A percentile compares a stretch with the other conserved stretches of the same genome.
Conservation (phyloP, 2,888 invertebrate genomes). For the Coleophora flavipennella region DNA sequence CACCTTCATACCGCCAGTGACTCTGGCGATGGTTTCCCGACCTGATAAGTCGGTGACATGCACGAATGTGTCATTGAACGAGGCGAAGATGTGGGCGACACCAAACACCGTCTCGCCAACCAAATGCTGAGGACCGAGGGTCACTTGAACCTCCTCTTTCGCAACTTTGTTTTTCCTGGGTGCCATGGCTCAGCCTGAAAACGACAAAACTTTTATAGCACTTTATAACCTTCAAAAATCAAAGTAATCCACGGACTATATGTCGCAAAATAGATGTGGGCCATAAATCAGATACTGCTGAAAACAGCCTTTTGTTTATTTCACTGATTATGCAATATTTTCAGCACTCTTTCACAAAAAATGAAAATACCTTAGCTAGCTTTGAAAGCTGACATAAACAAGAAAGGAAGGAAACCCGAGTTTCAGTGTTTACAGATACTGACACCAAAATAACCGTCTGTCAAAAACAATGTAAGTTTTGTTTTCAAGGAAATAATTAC, state of each 20-base stretch:
- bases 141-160: constrained; percentile 97
- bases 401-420: constrained; percentile 53
- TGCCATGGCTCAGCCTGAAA: constrained; percentile 83
- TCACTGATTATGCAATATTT: constrained; percentile 22
- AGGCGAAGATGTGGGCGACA: constrained; percentile 99
- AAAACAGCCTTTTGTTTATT: constrained; percentile 28
- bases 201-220: constrained; percentile 54
- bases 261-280: constrained; percentile 13
- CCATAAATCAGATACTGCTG: constrained; percentile 11
- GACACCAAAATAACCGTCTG: too few relatives aligned
- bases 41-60: constrained; percentile 99
- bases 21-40: constrained; percentile 93
- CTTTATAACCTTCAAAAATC: constrained; percentile 60
- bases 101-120: constrained; percentile 99
- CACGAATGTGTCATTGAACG: constrained; percentile 99
- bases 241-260: constrained; percentile 37
- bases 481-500: too few relatives aligned
- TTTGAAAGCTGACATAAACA: constrained; percentile 67
- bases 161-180: constrained; percentile 97
- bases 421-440: constrained; percentile 14
- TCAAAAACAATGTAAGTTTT: too few relatives aligned
- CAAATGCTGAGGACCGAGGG: constrained; percentile 95
- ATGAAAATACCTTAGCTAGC: constrained; percentile 54
- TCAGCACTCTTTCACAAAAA: constrained; percentile 30
- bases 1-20: constrained; percentile 99